These are phyloP conservation scores for Drosophila equinoxialis DNA, from an alignment of 1,140 invertebrate species.

Conservation along the genomic window DNA sequence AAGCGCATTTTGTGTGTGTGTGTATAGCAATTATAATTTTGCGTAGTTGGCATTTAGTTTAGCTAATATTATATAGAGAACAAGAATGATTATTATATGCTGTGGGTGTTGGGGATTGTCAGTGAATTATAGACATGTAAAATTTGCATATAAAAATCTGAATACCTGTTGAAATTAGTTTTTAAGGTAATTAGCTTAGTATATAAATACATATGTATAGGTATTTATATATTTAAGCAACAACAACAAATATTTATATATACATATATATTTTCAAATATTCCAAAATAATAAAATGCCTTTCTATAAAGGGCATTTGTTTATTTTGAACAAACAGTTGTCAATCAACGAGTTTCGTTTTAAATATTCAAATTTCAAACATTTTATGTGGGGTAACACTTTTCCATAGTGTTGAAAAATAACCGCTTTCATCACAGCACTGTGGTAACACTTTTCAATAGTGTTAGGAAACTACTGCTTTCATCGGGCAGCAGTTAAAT, in stretches of 20 bases:
- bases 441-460: too few species aligned
- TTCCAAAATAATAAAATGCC: too few species aligned
- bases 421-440: neutral
- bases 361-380: neutral
- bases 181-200: neutral
- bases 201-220: too few species aligned
- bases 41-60: conserved; percentile 73
- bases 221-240: neutral
- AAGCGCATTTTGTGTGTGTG: conserved; percentile 41
- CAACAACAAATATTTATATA: too few species aligned
- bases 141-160: neutral
- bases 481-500: too few species aligned
- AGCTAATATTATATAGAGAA: conserved; percentile 37
- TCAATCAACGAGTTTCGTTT: neutral
- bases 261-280: too few species aligned
- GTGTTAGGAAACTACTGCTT: too few species aligned
- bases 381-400: neutral
- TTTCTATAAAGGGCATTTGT: too few species aligned
- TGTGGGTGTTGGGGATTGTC: neutral
- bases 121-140: conserved; percentile 13
- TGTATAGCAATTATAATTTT: conserved; percentile 65
- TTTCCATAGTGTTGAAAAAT: neutral
- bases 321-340: neutral
- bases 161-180: neutral
- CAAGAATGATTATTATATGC: neutral